Base-by-base conservation (phyloP, 2,797 vertebrate species). In the Brachymystax lenok region DNA sequence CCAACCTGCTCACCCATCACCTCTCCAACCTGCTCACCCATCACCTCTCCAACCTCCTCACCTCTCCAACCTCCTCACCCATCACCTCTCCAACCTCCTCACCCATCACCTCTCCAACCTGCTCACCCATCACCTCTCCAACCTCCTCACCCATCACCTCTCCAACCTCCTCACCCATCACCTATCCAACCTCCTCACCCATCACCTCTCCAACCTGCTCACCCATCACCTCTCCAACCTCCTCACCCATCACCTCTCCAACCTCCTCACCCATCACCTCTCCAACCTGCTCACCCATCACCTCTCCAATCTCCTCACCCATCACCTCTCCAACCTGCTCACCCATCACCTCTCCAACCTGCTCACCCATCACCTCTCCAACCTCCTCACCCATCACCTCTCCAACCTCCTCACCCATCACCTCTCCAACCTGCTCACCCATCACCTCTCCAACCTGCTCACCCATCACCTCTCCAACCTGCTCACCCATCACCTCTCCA, bases 221-320 rank as follows among this genome's bases (percentile, higher is more conserved):
- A 27, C 61, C 72, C 72, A n/a, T n/a, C n/a, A n/a, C n/a, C n/a
- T n/a, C n/a, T n/a, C 33, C 3, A 69, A 21, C 30, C 46, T 27
- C 64, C 27, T 54, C 66, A 27, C 61, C 72, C 72, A n/a, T n/a
- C n/a, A n/a, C n/a, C n/a, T n/a, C n/a, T n/a, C 33, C 3, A 69
- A 21, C 30, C 46, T 27, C 64, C 27, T 54, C 66, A 27, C 61
- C 72, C 72, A n/a, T n/a, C n/a, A n/a, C n/a, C n/a, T n/a, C n/a
- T n/a, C 33, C 3, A 69, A 21, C 30, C 46, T 27, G 50, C 27
- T 54, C 66, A 27, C 61, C 72, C 72, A n/a, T n/a, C n/a, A n/a
- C n/a, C n/a, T n/a, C n/a, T n/a, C 33, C 3, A 69, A 21, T n/a
- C 46, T 27, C 64, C 27, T 54, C 66, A 27, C 61, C 72, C 72